phyloP scores from a whole-genome alignment of 2,888 invertebrate species.

The Platerodrilus igneus region DNA sequence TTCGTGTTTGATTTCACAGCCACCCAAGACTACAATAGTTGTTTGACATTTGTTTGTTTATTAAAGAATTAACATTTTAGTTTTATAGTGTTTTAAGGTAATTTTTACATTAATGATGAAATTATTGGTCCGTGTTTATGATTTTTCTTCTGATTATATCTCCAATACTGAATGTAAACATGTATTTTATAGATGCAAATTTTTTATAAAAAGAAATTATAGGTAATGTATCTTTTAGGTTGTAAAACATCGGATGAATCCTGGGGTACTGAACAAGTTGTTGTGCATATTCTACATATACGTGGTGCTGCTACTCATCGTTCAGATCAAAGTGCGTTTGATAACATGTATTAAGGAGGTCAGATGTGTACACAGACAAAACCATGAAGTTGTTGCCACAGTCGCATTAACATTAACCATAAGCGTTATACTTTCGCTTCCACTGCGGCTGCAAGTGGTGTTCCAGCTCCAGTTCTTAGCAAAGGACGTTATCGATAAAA shows the following conservation, averaged over 20 bases:
- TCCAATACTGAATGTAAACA: conserved; percentile 5
- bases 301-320: conserved; percentile 99
- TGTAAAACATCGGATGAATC: conserved; percentile 99
- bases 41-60: too few species aligned
- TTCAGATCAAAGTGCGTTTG: conserved; percentile 99
- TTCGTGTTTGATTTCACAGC: too few species aligned
- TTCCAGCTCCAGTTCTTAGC: conserved; percentile 94
- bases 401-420: conserved; percentile 93
- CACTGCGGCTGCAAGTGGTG: conserved; percentile 94
- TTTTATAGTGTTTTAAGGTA: background rate
- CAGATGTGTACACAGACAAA: conserved; percentile 99
- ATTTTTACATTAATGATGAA: conserved; percentile 9
- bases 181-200: background rate
- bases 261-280: conserved; percentile 99
- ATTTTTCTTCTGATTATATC: conserved; percentile 14
- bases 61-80: background rate
- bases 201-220: too few species aligned
- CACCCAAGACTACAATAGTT: too few species aligned
- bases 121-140: conserved; percentile 20
- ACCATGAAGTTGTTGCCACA: conserved; percentile 96
- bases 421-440: conserved; percentile 94
- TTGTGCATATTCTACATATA: conserved; percentile 99
- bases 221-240: too few species aligned
- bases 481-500: conserved; percentile 90
- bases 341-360: conserved; percentile 99